Evolutionary conservation across 2,888 invertebrate genomes (phyloP).

Genomic region (Protodeltote pygarga): DNA sequence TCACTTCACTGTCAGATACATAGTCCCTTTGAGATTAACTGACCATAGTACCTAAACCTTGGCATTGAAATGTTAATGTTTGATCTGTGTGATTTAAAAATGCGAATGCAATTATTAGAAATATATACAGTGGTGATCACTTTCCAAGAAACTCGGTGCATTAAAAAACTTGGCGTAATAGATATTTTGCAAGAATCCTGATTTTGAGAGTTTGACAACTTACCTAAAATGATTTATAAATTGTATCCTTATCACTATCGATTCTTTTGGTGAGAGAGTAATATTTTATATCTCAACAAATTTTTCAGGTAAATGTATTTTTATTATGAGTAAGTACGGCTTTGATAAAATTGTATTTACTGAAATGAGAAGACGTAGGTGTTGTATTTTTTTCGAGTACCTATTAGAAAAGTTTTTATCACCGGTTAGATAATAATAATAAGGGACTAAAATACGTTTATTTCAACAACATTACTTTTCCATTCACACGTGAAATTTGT

Average conservation of each 20-base stretch:
- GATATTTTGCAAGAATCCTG: constrained; percentile 23
- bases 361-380: background rate
- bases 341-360: background rate
- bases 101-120: constrained; percentile 39
- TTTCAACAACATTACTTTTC: constrained; percentile 4
- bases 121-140: constrained; percentile 43
- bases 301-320: background rate
- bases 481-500: constrained; percentile 43
- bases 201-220: constrained; percentile 31
- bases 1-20: constrained; percentile 52
- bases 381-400: background rate
- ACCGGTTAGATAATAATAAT: constrained; percentile 13
- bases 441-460: constrained; percentile 14
- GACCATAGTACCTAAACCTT: constrained; percentile 27
- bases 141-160: constrained; percentile 39
- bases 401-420: constrained; percentile 10
- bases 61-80: constrained; percentile 31
- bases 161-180: constrained; percentile 21
- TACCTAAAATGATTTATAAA: constrained; percentile 33
- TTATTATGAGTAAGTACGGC: no score
- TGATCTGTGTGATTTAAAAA: constrained; percentile 40
- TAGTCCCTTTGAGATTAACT: constrained; percentile 53
- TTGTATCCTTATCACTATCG: background rate
- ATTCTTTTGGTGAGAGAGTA: constrained; percentile 8
- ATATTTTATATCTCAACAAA: constrained; percentile 7